Percentiles rank a stretch among this genome's conserved stretches.
Evolutionary conservation across 2,888 invertebrate genomes (phyloP).

Genomic region (Eugnorisma glareosa): DNA sequence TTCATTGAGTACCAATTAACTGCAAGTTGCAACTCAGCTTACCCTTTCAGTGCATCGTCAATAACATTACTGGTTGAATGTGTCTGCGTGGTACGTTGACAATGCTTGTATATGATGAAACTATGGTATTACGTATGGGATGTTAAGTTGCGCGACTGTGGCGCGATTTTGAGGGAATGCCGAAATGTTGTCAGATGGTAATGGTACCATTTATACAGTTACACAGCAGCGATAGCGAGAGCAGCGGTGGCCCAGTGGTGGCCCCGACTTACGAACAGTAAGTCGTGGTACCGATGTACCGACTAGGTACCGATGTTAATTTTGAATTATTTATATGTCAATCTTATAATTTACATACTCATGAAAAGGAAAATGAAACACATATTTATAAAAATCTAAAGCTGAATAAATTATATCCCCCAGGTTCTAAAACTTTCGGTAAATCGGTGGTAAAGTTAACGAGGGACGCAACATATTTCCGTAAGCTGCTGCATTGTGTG

Average conservation of each 20-base stretch:
- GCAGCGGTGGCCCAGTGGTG: no score
- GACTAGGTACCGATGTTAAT: not conserved
- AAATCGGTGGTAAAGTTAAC: constrained; percentile 28
- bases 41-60: constrained; percentile 39
- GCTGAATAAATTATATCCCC: not conserved
- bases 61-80: constrained; percentile 33
- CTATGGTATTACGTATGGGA: constrained; percentile 9
- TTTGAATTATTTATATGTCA: not conserved
- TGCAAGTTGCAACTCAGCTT: constrained; percentile 22
- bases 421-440: constrained; percentile 2
- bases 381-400: not conserved
- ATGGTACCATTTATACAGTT: no score
- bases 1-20: constrained; percentile 40
- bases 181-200: not conserved
- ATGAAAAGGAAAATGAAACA: not conserved
- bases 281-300: no score
- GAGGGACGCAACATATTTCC: constrained; percentile 36
- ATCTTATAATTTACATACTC: not conserved
- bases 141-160: not conserved
- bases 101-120: constrained; percentile 17
- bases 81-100: constrained; percentile 31
- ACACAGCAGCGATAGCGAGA: no score
- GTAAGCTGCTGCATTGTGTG: constrained; percentile 12
- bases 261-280: no score
- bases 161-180: not conserved